These are phyloP conservation scores for Platycheirus rosarum DNA, from an alignment of 2,888 invertebrate genomes.

Conservation along the genomic window DNA sequence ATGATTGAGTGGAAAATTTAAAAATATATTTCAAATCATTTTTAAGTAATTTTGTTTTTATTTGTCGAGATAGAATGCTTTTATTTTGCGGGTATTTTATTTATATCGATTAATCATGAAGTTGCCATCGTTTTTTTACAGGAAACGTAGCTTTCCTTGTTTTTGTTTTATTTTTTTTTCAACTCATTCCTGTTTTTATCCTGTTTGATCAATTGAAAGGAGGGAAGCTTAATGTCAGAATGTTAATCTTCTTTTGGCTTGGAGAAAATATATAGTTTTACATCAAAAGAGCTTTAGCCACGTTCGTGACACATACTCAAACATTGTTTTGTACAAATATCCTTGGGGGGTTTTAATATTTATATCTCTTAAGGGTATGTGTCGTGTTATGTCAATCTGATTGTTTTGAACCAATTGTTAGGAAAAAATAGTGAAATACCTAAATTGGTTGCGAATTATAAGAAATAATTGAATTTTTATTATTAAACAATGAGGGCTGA, in stretches of 20 bases:
- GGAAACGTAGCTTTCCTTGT: background rate
- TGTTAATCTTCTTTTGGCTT: constrained; percentile 8
- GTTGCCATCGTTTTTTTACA: constrained; percentile 59
- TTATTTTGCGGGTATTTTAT: background rate
- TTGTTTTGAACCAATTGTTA: background rate
- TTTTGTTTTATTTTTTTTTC: constrained; percentile 4
- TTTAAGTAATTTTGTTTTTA: background rate
- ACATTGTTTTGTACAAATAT: constrained; percentile 43
- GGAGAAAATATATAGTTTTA: background rate
- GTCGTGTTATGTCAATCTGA: constrained; percentile 6
- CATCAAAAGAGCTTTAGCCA: constrained; percentile 16
- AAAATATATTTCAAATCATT: background rate
- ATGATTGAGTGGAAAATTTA: constrained; percentile 15
- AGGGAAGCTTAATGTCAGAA: background rate
- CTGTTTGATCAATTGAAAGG: constrained; percentile 68
- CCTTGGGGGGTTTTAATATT: constrained; percentile 48
- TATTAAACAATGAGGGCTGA: no score
- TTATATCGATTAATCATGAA: constrained; percentile 66
- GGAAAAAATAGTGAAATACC: no score
- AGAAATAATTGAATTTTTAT: no score
- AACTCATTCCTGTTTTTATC: constrained; percentile 14
- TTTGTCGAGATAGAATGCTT: background rate
- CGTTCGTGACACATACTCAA: constrained; percentile 59
- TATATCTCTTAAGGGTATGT: constrained; percentile 40
- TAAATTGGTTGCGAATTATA: no score